Base-by-base conservation (phyloP, 1,140 invertebrate species). In the Cydia amplana region DNA sequence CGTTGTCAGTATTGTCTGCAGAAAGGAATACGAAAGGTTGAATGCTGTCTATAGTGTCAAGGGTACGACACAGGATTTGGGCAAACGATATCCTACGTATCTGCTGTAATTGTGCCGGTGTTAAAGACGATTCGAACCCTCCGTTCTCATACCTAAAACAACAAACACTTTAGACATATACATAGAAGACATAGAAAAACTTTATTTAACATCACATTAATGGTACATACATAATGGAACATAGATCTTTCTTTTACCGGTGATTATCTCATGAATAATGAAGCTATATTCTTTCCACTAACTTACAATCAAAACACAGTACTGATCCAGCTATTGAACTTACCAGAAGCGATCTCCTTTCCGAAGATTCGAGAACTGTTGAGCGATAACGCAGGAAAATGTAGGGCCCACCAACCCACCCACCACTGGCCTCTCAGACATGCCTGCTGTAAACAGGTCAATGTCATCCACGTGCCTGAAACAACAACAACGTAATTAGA, bases 371-470 rank as follows among this genome's bases (percentile, higher is more conserved):
- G 95, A 94, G 86, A 99, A 99, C 85, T 99, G 98, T 81, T 98
- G 97, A 0, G 97, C 98, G 18, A 99, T 97, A 75, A 99, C 98
- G 85, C 98, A 99, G 65, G 97, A 98, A 85, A 99, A 98, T 0
- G 98, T 99, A 0, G 98, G 98, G 0, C 98, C 98, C 0, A 99
- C 97, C 0, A 99, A 85, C 2, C 97, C 98, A 12, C 97, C 97
- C 1, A 94, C 90, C 0, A 98, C 95, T 0, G 96, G 95, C 14
- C 95, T 95, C 85, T 99, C 98, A 0, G 97, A 94, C 75, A 99
- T 94, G 1, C 97, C 97, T 20, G 96, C 98, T 0, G 97, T 95
- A 86, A 97, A 99, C n/a, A 99, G 93, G 85, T 99, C 98, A 75
- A 99, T 95, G 82, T 99, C 97, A 65, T 98, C 95, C 1, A 98